These are phyloP conservation scores for Bagarius yarrelli DNA, from an alignment of 2,113 vertebrate species.

Conservation along the genomic window DNA sequence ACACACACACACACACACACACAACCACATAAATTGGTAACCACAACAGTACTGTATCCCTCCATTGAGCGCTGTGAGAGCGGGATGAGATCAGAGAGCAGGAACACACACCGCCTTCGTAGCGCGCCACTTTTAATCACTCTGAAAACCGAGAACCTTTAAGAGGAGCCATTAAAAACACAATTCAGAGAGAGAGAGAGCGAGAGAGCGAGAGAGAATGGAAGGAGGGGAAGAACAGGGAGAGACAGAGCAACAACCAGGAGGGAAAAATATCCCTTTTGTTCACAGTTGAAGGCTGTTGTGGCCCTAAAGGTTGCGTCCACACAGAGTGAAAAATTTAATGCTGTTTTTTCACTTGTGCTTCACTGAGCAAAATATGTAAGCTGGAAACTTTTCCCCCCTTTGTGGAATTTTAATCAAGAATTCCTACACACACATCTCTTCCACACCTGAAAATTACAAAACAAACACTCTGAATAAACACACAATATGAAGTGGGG, in stretches of 20 bases:
- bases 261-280: slow-evolving; percentile 25
- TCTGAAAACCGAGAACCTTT: slow-evolving; percentile 46
- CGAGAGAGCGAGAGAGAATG: slow-evolving; percentile 7
- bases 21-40: slow-evolving; percentile 33
- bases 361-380: background rate
- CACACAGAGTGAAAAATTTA: slow-evolving; percentile 15
- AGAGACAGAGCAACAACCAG: slow-evolving; percentile 20
- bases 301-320: slow-evolving; percentile 38
- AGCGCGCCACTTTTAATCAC: slow-evolving; percentile 38
- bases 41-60: slow-evolving; percentile 42
- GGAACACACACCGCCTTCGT: slow-evolving; percentile 39
- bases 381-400: background rate
- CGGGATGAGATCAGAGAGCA: slow-evolving; percentile 43
- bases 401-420: too few relatives aligned
- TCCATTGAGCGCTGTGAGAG: slow-evolving; percentile 22
- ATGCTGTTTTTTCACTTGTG: slow-evolving; percentile 24
- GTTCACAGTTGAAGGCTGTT: slow-evolving; percentile 15
- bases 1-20: slow-evolving; percentile 28
- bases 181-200: slow-evolving; percentile 8
- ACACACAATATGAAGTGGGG: too few relatives aligned
- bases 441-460: background rate
- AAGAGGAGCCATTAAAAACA: slow-evolving; percentile 51
- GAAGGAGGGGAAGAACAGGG: background rate
- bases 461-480: slow-evolving; percentile 10
- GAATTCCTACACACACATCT: too few relatives aligned